A percentile compares a stretch with the other conserved stretches of the same genome.
phyloP scores from a whole-genome alignment of 2,888 invertebrate species.

The Strigamia transsilvanica region DNA sequence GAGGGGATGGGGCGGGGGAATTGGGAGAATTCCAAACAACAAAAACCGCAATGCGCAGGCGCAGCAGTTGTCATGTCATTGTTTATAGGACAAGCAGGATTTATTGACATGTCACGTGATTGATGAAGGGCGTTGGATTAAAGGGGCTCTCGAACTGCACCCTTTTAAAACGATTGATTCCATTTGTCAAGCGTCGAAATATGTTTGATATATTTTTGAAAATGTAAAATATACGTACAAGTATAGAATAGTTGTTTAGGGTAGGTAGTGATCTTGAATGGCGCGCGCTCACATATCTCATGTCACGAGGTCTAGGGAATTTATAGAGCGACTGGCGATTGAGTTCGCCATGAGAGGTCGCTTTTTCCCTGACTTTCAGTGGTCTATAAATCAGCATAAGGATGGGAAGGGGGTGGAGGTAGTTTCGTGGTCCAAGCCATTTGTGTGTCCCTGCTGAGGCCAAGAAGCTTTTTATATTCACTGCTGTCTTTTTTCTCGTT shows the following conservation, averaged over 20 bases:
- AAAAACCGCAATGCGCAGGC: constrained; percentile 7
- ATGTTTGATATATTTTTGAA: not conserved
- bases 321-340: constrained; percentile 38
- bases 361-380: constrained; percentile 35
- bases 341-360: constrained; percentile 32
- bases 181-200: not conserved
- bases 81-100: constrained; percentile 34
- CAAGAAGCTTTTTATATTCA: constrained; percentile 38
- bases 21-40: constrained; percentile 3
- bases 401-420: constrained; percentile 30
- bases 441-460: constrained; percentile 38
- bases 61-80: constrained; percentile 31
- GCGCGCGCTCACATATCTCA: constrained; percentile 35
- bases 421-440: constrained; percentile 38
- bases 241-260: not conserved
- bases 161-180: not conserved
- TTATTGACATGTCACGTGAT: constrained; percentile 35
- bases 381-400: constrained; percentile 38
- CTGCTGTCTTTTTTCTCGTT: constrained; percentile 28
- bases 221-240: not conserved
- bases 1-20: not conserved
- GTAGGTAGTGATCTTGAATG: constrained; percentile 11
- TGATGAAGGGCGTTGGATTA: constrained; percentile 16
- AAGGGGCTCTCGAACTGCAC: constrained; percentile 3
- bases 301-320: constrained; percentile 26